Conservation (phyloP, 2,888 invertebrate species). For the Macrosiphum euphorbiae region DNA sequence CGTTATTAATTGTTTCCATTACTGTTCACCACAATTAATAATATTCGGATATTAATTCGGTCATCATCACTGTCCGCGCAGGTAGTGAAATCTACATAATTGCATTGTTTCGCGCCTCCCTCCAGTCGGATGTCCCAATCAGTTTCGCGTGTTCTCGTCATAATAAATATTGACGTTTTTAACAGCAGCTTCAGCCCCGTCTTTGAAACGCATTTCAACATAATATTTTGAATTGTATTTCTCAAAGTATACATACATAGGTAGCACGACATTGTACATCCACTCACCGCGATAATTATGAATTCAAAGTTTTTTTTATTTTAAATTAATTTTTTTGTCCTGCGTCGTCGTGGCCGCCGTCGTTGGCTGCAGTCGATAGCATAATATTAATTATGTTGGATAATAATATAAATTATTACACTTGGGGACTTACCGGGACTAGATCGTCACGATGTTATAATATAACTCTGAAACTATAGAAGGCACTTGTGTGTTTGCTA, state of each 20-base stretch:
- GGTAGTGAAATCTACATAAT: background rate
- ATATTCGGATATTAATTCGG: background rate
- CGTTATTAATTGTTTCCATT: background rate
- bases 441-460: background rate
- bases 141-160: background rate
- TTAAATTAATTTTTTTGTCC: no score
- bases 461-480: background rate
- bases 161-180: constrained; percentile 9
- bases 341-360: background rate
- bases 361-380: background rate
- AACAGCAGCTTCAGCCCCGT: background rate
- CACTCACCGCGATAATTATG: background rate
- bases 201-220: background rate
- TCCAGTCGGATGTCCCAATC: background rate
- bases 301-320: background rate
- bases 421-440: background rate
- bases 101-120: background rate
- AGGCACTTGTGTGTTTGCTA: background rate
- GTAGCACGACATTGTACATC: background rate
- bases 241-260: no score
- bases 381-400: background rate
- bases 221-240: no score
- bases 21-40: background rate
- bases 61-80: background rate
- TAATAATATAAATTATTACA: background rate